These are phyloP conservation scores for Alces alces DNA, from an alignment of 2,113 vertebrate species.

Conservation along the genomic window DNA sequence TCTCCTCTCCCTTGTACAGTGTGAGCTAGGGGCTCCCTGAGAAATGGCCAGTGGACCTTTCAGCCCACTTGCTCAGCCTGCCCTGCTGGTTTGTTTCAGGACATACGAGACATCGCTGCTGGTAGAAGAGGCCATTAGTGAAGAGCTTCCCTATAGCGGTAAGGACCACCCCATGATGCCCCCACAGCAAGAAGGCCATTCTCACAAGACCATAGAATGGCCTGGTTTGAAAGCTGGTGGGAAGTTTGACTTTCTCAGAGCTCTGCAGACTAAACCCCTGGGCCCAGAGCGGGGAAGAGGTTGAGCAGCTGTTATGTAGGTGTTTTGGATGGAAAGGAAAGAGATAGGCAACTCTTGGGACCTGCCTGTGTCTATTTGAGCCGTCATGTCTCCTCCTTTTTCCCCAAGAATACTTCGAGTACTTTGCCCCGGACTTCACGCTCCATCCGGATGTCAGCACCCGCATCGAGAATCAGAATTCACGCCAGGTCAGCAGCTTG, in stretches of 20 bases:
- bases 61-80: background rate
- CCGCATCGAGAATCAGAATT: slow-evolving; percentile 98
- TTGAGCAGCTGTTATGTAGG: background rate
- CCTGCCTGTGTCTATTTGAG: background rate
- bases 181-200: background rate
- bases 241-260: background rate
- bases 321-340: background rate
- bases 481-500: slow-evolving; percentile 88
- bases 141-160: slow-evolving; percentile 98
- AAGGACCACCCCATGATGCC: slow-evolving; percentile 60
- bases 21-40: background rate
- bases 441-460: slow-evolving; percentile 99
- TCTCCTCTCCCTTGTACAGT: background rate
- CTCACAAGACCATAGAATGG: background rate
- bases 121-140: slow-evolving; percentile 96
- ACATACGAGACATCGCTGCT: slow-evolving; percentile 96
- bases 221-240: background rate
- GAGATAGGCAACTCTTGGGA: background rate
- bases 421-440: slow-evolving; percentile 98
- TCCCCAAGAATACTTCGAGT: slow-evolving; percentile 94
- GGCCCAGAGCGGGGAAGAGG: background rate
- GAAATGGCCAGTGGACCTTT: background rate
- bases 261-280: slow-evolving; percentile 8
- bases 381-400: background rate
- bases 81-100: slow-evolving; percentile 80